These are phyloP conservation scores for Uropsilus gracilis DNA, from an alignment of 2,113 vertebrate species.

Conservation along the genomic window DNA sequence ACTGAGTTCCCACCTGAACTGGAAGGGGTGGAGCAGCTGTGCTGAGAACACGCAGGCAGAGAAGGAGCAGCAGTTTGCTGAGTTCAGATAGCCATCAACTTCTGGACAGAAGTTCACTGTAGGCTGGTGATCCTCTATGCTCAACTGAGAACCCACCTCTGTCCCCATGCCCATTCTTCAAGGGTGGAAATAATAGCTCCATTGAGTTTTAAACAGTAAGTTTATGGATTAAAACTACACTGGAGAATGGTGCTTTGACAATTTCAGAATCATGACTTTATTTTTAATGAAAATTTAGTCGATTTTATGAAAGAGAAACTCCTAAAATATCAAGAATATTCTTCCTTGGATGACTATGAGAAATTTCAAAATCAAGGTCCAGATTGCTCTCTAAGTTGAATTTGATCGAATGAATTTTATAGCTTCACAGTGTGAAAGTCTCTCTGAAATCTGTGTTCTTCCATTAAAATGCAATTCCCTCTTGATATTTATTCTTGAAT, in stretches of 20 bases:
- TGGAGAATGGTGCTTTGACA: not conserved
- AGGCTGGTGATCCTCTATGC: not conserved
- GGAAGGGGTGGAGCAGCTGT: not conserved
- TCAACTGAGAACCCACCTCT: rapidly evolving
- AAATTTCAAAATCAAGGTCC: not conserved
- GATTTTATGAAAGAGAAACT: slow-evolving; percentile 8
- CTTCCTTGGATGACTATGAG: not conserved
- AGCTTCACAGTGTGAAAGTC: slow-evolving; percentile 64
- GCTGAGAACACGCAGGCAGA: not conserved
- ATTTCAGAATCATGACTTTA: slow-evolving; percentile 48
- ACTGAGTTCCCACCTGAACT: not conserved
- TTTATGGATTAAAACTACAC: not conserved
- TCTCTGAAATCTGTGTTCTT: slow-evolving; percentile 73
- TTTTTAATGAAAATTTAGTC: slow-evolving; percentile 12
- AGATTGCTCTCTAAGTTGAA: not conserved
- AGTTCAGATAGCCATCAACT: rapidly evolving
- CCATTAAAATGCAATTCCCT: slow-evolving; percentile 75
- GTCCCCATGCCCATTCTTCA: not conserved
- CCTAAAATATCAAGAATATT: not conserved
- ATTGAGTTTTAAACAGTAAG: not conserved
- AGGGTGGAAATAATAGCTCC: not conserved
- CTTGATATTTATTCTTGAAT: slow-evolving; percentile 68
- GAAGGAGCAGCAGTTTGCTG: rapidly evolving
- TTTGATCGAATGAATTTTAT: not conserved
- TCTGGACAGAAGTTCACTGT: not conserved